phyloP scores from a whole-genome alignment of 1,140 invertebrate genomes.

The Metaphire vulgaris region DNA sequence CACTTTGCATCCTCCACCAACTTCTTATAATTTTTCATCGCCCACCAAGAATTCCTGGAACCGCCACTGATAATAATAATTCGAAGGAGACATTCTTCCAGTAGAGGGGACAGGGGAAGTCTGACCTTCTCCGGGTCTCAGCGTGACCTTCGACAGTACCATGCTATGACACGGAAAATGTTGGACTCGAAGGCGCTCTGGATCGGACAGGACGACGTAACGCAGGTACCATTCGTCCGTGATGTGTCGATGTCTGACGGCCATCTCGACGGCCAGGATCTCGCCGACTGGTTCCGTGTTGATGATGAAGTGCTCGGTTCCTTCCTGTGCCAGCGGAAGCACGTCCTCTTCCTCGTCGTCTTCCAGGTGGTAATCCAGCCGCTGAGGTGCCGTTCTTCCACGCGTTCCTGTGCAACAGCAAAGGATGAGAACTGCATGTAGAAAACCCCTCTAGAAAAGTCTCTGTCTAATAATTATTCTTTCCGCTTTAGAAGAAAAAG shows the following conservation, averaged over 20 bases:
- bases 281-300: conserved; percentile 26
- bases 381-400: conserved; percentile 15
- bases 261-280: conserved; percentile 20
- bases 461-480: too few relatives aligned
- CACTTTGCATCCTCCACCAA: too few relatives aligned
- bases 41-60: too few relatives aligned
- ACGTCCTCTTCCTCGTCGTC: conserved; percentile 16
- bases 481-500: too few relatives aligned
- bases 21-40: too few relatives aligned
- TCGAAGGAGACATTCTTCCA: too few relatives aligned
- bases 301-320: conserved; percentile 15
- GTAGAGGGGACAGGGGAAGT: too few relatives aligned
- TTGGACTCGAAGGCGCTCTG: conserved; percentile 1
- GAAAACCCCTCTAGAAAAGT: too few relatives aligned
- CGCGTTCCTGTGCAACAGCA: conserved; percentile 8
- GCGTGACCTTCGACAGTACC: conserved; percentile 24
- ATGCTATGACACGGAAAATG: conserved; percentile 27
- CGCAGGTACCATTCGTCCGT: conserved; percentile 29
- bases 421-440: neutral
- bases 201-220: conserved; percentile 20
- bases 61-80: too few relatives aligned
- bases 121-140: conserved; percentile 28
- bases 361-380: conserved; percentile 21
- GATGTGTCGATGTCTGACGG: conserved; percentile 24
- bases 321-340: conserved; percentile 9